Evolutionary conservation across 2,113 vertebrate genomes (phyloP).

Genomic region (Crocuta crocuta): DNA sequence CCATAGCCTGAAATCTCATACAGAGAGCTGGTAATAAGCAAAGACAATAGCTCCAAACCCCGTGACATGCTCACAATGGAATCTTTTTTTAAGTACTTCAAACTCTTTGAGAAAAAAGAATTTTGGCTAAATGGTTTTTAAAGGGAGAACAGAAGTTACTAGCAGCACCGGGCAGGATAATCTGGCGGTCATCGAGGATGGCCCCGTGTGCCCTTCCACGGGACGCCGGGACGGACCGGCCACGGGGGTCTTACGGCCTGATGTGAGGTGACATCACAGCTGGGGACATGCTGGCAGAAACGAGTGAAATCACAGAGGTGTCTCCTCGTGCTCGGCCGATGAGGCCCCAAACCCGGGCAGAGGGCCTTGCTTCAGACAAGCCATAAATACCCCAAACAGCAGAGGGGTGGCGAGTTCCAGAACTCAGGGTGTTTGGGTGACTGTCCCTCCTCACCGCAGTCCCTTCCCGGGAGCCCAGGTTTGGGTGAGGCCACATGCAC

Average conservation of each 20-base stretch:
- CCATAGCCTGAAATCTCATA: conserved; percentile 57
- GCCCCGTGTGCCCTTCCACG: accelerated
- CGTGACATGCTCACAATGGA: not conserved
- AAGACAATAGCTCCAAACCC: not conserved
- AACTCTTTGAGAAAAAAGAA: not conserved
- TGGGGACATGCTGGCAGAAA: not conserved
- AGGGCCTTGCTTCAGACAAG: not conserved
- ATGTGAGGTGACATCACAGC: accelerated
- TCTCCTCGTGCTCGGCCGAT: not conserved
- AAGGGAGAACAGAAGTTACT: not conserved
- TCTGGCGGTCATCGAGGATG: not conserved
- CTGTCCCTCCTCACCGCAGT: not conserved
- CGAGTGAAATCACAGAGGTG: not conserved
- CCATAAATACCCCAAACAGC: not conserved
- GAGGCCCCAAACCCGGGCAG: not conserved
- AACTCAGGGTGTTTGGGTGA: not conserved
- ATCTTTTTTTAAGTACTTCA: not conserved
- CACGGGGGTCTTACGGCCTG: not conserved
- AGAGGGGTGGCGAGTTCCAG: accelerated
- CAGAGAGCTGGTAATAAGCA: not conserved
- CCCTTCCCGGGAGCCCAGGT: not conserved
- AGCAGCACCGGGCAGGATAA: not conserved
- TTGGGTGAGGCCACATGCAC: too few relatives aligned
- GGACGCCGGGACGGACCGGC: accelerated
- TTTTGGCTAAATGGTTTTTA: not conserved